phyloP scores from a whole-genome alignment of 1,140 invertebrate genomes.

The Drosophila pseudoobscura region DNA sequence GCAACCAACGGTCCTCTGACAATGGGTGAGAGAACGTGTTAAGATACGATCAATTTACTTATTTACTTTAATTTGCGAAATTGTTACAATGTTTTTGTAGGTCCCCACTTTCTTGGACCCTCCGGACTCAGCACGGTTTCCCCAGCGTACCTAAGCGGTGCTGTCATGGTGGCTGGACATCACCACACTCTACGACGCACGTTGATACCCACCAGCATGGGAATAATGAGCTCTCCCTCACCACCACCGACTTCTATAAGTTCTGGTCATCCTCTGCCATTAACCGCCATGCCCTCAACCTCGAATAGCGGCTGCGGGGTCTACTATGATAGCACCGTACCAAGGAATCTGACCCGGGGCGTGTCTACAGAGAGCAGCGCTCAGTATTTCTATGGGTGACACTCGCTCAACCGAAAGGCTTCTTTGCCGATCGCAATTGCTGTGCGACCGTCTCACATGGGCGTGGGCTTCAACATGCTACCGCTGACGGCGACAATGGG shows the following conservation, averaged over 20 bases:
- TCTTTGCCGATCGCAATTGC: constrained; percentile 65
- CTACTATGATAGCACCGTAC: constrained; percentile 67
- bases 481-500: constrained; percentile 62
- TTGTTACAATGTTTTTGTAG: constrained; percentile 18
- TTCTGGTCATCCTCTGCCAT: constrained; percentile 23
- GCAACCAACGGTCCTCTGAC: constrained; percentile 58
- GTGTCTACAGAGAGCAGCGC: constrained; percentile 58
- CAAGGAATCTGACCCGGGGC: constrained; percentile 53
- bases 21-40: constrained; percentile 52
- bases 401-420: constrained; percentile 67
- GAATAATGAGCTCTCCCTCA: constrained; percentile 54
- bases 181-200: constrained; percentile 59
- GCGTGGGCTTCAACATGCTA: constrained; percentile 45
- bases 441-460: constrained; percentile 48
- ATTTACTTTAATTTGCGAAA: constrained; percentile 1
- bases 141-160: constrained; percentile 60
- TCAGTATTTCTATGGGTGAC: constrained; percentile 70
- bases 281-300: constrained; percentile 34
- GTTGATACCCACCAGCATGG: constrained; percentile 68
- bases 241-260: constrained; percentile 39
- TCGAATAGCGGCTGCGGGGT: constrained; percentile 38
- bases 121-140: constrained; percentile 48
- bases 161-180: constrained; percentile 60
- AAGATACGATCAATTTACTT: background rate
- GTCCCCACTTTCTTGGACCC: constrained; percentile 53